phyloP scores from a whole-genome alignment of 1,140 invertebrate genomes.

The Potamilus streckersoni region DNA sequence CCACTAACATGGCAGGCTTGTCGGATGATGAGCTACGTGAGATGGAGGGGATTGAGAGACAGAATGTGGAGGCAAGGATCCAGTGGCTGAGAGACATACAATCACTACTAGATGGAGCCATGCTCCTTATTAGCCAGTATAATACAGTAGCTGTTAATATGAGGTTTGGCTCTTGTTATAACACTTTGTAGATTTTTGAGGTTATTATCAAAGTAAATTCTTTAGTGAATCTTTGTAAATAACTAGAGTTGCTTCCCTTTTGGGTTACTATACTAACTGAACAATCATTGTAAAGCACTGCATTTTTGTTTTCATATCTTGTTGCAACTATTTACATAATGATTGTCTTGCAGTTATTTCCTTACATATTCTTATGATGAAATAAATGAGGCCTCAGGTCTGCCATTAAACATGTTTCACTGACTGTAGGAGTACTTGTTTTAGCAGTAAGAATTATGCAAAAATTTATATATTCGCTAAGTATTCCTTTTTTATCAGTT shows the following conservation, averaged over 20 bases:
- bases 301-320: neutral
- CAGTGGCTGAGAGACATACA: constrained; percentile 87
- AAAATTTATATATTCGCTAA: too few species aligned
- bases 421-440: too few species aligned
- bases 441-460: too few species aligned
- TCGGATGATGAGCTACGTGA: constrained; percentile 84
- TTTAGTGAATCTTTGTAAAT: neutral
- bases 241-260: neutral
- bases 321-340: too few species aligned
- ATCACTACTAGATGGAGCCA: constrained; percentile 87
- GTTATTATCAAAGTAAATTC: neutral
- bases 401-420: too few species aligned
- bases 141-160: constrained; percentile 69
- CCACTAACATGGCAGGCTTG: constrained; percentile 74
- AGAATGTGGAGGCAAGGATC: constrained; percentile 90
- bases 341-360: too few species aligned
- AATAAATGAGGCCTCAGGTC: too few species aligned
- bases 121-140: constrained; percentile 91
- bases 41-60: constrained; percentile 89
- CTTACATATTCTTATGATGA: too few species aligned
- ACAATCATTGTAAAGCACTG: neutral
- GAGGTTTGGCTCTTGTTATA: constrained; percentile 38
- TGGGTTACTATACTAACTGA: neutral
- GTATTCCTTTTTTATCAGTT: too few species aligned
- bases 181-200: neutral